Evolutionary conservation across 1,140 invertebrate genomes (phyloP).

Genomic region (Dendroctonus valens): DNA sequence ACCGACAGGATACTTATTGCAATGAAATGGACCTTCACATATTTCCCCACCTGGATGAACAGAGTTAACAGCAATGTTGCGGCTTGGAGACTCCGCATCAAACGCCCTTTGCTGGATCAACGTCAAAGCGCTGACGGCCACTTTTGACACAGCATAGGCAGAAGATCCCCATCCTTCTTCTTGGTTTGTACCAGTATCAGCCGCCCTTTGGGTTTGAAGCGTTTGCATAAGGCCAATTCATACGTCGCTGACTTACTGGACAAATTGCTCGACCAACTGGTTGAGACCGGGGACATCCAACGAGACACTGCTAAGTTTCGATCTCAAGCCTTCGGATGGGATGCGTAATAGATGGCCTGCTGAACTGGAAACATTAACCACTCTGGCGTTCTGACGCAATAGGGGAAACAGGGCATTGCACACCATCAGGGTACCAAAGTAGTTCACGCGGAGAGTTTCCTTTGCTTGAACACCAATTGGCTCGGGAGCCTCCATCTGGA

Average conservation of each 20-base stretch:
- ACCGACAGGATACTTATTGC: not conserved
- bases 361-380: constrained; percentile 74
- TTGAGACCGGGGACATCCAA: constrained; percentile 60
- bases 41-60: constrained; percentile 56
- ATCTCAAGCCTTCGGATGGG: constrained; percentile 55
- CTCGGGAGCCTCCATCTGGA: constrained; percentile 56
- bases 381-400: constrained; percentile 63
- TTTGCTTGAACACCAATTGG: constrained; percentile 68
- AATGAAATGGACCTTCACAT: too few relatives aligned
- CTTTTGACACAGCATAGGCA: constrained; percentile 67
- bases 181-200: constrained; percentile 55
- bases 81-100: constrained; percentile 49
- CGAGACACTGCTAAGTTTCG: constrained; percentile 54
- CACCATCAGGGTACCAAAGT: constrained; percentile 61
- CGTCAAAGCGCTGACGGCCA: constrained; percentile 61
- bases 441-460: constrained; percentile 68
- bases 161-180: constrained; percentile 60
- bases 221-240: not conserved
- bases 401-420: constrained; percentile 70
- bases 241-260: constrained; percentile 52
- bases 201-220: constrained; percentile 42
- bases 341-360: constrained; percentile 60
- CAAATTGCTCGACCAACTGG: constrained; percentile 64
- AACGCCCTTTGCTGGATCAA: constrained; percentile 62
- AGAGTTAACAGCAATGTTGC: constrained; percentile 62